Conservation (phyloP, 2,113 vertebrate genomes). For the Boleophthalmus pectinirostris region DNA sequence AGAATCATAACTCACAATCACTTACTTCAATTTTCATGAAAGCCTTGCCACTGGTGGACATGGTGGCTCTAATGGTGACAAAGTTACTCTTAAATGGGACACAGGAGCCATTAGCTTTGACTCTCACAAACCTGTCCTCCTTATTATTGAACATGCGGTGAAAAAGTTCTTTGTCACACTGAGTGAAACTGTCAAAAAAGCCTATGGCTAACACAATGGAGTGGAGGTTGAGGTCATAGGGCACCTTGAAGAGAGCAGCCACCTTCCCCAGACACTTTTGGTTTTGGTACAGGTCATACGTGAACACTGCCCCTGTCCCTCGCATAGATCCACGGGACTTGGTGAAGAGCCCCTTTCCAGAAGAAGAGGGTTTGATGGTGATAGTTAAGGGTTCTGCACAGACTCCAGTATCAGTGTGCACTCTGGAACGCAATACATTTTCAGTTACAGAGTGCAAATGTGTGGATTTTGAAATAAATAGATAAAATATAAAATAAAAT, state of each 20-base stretch:
- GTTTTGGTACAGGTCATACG: neutral
- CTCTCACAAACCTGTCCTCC: neutral
- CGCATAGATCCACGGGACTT: neutral
- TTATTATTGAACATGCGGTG: neutral
- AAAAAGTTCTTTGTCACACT: conserved; percentile 9
- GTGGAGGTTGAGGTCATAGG: conserved; percentile 6
- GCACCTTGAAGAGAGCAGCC: conserved; percentile 16
- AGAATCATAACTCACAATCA: no score
- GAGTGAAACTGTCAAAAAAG: neutral
- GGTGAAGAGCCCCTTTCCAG: neutral
- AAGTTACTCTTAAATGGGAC: neutral
- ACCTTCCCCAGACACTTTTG: neutral
- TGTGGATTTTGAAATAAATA: neutral
- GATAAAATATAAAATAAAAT: no score
- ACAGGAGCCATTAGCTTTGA: neutral
- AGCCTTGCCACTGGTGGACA: conserved; percentile 17
- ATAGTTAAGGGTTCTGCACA: conserved; percentile 2
- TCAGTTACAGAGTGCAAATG: neutral
- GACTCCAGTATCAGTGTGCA: neutral
- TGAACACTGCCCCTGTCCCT: conserved; percentile 18
- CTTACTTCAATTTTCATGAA: conserved; percentile 11
- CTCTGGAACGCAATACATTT: neutral
- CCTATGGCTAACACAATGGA: conserved; percentile 9
- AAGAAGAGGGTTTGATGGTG: neutral
- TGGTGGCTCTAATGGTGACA: conserved; percentile 18